A percentile compares a stretch with the other conserved stretches of the same genome.
phyloP scores from a whole-genome alignment of 2,888 invertebrate genomes.

The Blastobasis adustella region DNA sequence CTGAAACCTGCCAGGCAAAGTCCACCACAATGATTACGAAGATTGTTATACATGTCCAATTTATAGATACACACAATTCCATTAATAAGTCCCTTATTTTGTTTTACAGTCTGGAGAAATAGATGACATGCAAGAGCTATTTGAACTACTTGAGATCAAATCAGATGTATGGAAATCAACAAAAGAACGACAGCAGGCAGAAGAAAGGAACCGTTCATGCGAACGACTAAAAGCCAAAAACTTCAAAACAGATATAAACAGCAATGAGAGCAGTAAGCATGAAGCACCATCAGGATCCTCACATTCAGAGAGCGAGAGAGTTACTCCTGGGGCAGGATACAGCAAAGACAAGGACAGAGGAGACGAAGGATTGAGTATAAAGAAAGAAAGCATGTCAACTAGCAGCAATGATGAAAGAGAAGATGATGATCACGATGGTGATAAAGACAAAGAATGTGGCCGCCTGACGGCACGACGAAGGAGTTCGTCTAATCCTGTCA shows the following conservation, averaged over 20 bases:
- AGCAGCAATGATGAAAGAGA: constrained; percentile 71
- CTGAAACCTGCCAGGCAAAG: too few relatives aligned
- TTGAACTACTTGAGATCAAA: constrained; percentile 89
- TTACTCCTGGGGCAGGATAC: constrained; percentile 62
- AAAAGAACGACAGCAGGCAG: constrained; percentile 68
- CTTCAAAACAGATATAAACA: constrained; percentile 67
- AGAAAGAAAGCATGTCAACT: constrained; percentile 70
- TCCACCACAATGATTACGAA: too few relatives aligned
- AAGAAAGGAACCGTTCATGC: constrained; percentile 66
- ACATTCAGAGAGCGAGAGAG: constrained; percentile 66
- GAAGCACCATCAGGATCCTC: constrained; percentile 68
- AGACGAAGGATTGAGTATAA: constrained; percentile 64
- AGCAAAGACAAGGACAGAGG: constrained; percentile 63
- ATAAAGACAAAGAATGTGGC: constrained; percentile 66
- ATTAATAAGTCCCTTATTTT: constrained; percentile 10
- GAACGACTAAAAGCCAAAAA: constrained; percentile 64
- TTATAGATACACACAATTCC: neutral
- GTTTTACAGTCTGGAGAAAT: constrained; percentile 83
- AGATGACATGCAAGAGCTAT: constrained; percentile 87
- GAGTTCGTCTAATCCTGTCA: constrained; percentile 88
- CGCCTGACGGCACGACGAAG: constrained; percentile 76
- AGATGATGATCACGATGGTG: constrained; percentile 65
- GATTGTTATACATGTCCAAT: too few relatives aligned
- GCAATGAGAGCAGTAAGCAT: constrained; percentile 70
- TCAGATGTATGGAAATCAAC: constrained; percentile 83